Base-by-base conservation (phyloP, 2,113 vertebrate genomes). In the Hirundichthys speculiger region DNA sequence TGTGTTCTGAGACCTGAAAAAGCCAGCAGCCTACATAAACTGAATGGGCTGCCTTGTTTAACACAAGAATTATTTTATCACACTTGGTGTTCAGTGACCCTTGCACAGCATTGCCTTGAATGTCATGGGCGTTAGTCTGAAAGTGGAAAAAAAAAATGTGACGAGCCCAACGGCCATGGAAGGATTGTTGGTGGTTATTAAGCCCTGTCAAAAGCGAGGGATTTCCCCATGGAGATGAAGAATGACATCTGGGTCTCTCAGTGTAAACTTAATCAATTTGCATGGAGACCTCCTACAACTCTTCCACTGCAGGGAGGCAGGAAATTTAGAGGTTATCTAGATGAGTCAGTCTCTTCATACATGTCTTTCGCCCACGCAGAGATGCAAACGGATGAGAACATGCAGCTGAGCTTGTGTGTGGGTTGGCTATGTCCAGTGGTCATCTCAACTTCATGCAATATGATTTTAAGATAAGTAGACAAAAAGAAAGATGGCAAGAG, bases 271-370 rank as follows among this genome's bases (percentile, higher is more conserved):
- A 53, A 55, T 49, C 8, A 19, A 53, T 79, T 61, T 75, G 55
- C 52, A 70, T 62, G 54, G 20, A 58, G 49, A 18, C 56, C 50
- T 60, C 73, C 81, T 39, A 74, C 74, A 73, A 38, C 12, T 75
- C 68, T 75, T 64, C 34, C 55, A 54, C 73, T 55, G 52, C 64
- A 48, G 46, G n/a, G 54, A 55, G 46, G 25, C 16, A 58, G 51
- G 80, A 61, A 77, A 60, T 53, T 60, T 24, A 42, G 50, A 73
- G 63, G 55, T 79, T 77, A 68, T 78, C 24, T n/a, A 7, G 50
- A 74, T 83, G 76, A 87, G 58, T 86, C 73, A 87, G 38, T 39
- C 27, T 75, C 67, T 56, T 70, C 64, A 77, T 75, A 49, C 47
- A 75, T 71, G 69, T 64, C 55, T 55, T 27, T 46, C 21, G 63